Percentiles rank a stretch among this genome's conserved stretches.
Evolutionary conservation across 2,797 vertebrate species (phyloP).

Genomic region (Crocodylus rhombifer): DNA sequence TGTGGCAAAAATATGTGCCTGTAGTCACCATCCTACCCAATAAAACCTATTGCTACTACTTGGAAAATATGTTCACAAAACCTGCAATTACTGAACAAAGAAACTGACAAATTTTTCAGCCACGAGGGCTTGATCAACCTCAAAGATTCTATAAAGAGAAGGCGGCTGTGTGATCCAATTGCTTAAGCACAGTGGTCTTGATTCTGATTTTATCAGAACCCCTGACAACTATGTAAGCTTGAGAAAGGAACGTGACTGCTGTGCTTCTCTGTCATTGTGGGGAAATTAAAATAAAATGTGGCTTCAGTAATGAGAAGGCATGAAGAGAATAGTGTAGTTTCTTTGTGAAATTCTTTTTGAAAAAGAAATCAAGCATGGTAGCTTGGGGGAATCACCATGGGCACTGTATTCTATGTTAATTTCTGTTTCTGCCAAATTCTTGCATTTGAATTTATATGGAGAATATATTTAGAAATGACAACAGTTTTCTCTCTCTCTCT

Average conservation of each 20-base stretch:
- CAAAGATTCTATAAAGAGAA: background rate
- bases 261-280: background rate
- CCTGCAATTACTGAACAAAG: background rate
- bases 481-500: background rate
- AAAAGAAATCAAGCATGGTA: background rate
- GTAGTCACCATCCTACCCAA: background rate
- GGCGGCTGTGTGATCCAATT: fast-evolving
- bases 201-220: background rate
- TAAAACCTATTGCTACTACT: background rate
- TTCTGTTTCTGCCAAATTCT: background rate
- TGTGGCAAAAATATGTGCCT: background rate
- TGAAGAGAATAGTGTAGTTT: background rate
- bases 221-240: background rate
- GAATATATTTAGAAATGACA: background rate
- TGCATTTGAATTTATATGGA: background rate
- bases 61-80: background rate
- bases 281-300: background rate
- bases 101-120: background rate
- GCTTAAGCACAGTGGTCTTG: background rate
- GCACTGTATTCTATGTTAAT: background rate
- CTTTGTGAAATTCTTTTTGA: background rate
- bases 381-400: background rate
- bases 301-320: background rate
- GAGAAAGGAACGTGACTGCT: background rate
- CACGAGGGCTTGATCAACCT: background rate